Evolutionary conservation across 2,113 vertebrate species (phyloP).

Genomic region (Condylura cristata): DNA sequence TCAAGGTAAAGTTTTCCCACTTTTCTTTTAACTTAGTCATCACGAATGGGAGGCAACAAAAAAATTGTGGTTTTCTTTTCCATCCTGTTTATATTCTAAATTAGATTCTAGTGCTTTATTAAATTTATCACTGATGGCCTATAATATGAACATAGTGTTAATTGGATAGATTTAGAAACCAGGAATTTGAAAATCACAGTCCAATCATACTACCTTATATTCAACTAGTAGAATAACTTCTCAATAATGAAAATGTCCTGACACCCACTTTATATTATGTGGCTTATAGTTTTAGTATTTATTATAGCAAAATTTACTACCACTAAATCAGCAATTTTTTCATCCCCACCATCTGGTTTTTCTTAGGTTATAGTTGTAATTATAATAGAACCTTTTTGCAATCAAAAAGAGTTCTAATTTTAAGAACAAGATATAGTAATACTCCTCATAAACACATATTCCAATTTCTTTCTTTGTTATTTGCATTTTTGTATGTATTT

Average conservation of each 20-base stretch:
- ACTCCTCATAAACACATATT: background rate
- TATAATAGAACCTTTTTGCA: background rate
- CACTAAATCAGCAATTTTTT: background rate
- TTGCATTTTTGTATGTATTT: background rate
- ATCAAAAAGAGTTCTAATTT: background rate
- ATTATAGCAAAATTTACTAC: background rate
- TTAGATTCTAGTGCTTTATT: constrained; percentile 48
- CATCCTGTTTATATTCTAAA: constrained; percentile 51
- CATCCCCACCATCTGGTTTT: background rate
- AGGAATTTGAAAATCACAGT: constrained; percentile 33
- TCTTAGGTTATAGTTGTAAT: background rate
- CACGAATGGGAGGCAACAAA: background rate
- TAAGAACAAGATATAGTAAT: background rate
- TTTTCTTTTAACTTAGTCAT: background rate
- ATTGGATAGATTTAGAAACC: constrained; percentile 17
- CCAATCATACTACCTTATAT: constrained; percentile 9
- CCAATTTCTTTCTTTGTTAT: constrained; percentile 14
- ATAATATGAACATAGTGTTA: constrained; percentile 27
- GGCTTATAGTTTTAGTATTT: background rate
- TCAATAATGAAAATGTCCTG: background rate
- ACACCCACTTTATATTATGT: background rate
- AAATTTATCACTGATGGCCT: background rate
- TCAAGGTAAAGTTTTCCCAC: no score
- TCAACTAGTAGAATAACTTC: constrained; percentile 17
- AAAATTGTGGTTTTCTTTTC: constrained; percentile 8